Conservation (phyloP, 2,113 vertebrate genomes). For the Odocoileus hemionus region DNA sequence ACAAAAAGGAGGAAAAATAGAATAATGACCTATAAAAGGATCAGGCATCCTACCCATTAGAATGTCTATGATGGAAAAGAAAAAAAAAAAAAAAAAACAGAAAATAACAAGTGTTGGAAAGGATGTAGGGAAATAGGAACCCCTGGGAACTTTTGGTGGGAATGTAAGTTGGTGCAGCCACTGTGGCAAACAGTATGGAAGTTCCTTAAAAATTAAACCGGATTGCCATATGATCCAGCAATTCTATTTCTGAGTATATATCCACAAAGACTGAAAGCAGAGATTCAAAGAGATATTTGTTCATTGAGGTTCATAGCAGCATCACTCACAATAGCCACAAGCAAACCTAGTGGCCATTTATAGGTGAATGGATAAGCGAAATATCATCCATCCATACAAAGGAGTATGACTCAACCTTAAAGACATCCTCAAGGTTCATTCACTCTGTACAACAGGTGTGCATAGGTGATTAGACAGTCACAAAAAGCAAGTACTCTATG, state of each 20-base stretch:
- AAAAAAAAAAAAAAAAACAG: too few relatives aligned
- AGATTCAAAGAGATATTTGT: neutral
- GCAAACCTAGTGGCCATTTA: neutral
- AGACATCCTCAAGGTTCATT: neutral
- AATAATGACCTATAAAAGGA: neutral
- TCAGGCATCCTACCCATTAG: neutral
- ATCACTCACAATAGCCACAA: neutral
- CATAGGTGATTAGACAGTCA: neutral
- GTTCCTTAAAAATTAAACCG: neutral
- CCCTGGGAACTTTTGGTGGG: neutral
- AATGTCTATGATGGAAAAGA: neutral
- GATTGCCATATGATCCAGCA: neutral
- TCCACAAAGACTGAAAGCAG: neutral
- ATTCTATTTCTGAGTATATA: neutral
- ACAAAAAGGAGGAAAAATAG: neutral
- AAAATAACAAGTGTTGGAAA: neutral
- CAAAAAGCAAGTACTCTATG: accelerated
- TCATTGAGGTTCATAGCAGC: neutral
- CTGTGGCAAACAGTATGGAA: neutral
- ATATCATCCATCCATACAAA: neutral
- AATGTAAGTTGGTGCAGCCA: neutral
- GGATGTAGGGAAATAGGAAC: neutral
- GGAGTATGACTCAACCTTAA: neutral
- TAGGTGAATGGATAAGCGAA: neutral
- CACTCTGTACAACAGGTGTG: neutral